Evolutionary conservation across 1,140 invertebrate species (phyloP).

Genomic region (Pomphorhynchus laevis): DNA sequence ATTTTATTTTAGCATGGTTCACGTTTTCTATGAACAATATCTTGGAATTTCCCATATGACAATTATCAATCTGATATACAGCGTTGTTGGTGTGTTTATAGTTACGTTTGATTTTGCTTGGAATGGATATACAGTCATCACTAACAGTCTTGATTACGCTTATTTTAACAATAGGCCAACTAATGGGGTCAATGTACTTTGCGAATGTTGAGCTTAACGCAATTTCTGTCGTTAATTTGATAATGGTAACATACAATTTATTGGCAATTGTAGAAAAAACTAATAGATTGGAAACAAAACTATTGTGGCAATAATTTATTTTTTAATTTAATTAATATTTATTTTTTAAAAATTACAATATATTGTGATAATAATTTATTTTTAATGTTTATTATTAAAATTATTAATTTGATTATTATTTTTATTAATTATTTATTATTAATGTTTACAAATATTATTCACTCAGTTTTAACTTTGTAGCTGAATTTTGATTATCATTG

Average conservation of each 20-base stretch:
- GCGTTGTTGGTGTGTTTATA: constrained; percentile 35
- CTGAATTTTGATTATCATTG: too few species aligned
- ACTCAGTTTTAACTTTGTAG: too few species aligned
- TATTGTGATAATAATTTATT: too few species aligned
- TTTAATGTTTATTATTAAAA: too few species aligned
- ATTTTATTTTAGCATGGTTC: constrained; percentile 38
- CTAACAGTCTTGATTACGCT: constrained; percentile 35
- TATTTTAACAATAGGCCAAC: constrained; percentile 37
- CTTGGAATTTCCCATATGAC: constrained; percentile 44
- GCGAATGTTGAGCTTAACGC: constrained; percentile 58
- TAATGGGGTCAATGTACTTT: constrained; percentile 54
- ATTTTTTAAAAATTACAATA: too few species aligned
- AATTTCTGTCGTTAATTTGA: constrained; percentile 65
- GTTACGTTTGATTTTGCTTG: constrained; percentile 46
- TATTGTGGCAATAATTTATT: background rate
- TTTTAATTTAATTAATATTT: background rate
- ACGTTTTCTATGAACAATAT: constrained; percentile 76
- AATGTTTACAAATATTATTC: too few species aligned
- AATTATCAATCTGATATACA: constrained; percentile 34
- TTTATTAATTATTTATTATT: too few species aligned
- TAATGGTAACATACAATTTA: constrained; percentile 52
- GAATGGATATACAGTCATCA: constrained; percentile 42
- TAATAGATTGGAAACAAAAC: too few species aligned
- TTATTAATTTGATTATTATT: too few species aligned
- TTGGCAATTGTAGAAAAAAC: too few species aligned